phyloP scores from a whole-genome alignment of 2,113 vertebrate genomes.

The Balaenoptera acutorostrata region DNA sequence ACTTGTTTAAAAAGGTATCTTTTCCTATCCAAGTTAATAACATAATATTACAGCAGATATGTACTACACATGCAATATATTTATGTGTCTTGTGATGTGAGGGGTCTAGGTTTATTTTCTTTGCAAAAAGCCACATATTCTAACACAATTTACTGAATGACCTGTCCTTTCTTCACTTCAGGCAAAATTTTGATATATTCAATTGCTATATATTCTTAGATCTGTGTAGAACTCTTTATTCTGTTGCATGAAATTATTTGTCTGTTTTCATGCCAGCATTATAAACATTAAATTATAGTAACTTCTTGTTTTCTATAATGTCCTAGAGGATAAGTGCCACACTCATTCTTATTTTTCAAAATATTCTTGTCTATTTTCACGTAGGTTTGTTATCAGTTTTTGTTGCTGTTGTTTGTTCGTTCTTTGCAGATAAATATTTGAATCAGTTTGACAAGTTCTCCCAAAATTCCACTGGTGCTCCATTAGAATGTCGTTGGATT shows the following conservation, averaged over 20 bases:
- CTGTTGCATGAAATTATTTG: not conserved
- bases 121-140: not conserved
- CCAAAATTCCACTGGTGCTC: not conserved
- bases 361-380: not conserved
- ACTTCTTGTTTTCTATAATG: not conserved
- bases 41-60: not conserved
- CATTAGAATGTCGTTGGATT: not conserved
- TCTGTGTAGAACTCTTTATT: not conserved
- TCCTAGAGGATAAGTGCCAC: rapidly evolving
- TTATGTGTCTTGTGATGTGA: not conserved
- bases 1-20: not conserved
- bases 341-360: not conserved
- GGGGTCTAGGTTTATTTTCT: not conserved
- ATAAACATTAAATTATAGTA: not conserved
- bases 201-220: not conserved
- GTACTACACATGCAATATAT: not conserved
- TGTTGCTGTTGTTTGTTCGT: not conserved
- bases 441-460: not conserved
- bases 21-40: not conserved
- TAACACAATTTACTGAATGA: not conserved
- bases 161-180: not conserved
- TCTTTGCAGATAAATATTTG: not conserved
- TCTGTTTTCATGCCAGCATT: not conserved
- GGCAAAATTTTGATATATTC: not conserved
- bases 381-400: not conserved